A percentile compares a stretch with the other conserved stretches of the same genome.
Evolutionary conservation across 2,888 invertebrate genomes (phyloP).

Genomic region (Calameuta pallipes): DNA sequence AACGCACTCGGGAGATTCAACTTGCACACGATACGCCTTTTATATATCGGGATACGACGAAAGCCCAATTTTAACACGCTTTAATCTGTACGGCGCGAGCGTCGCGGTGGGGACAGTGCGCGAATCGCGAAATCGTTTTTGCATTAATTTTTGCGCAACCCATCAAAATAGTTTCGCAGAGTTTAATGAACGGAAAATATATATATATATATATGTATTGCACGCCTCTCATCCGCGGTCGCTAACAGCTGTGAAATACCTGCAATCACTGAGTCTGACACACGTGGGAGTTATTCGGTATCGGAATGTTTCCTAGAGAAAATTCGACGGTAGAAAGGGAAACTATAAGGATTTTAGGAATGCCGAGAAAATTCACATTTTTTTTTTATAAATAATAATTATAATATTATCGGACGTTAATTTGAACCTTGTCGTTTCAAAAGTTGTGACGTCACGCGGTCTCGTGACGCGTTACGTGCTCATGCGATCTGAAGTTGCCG

Average conservation of each 20-base stretch:
- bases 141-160: neutral
- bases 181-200: neutral
- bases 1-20: slow-evolving; percentile 11
- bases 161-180: neutral
- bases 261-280: neutral
- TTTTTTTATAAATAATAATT: neutral
- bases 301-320: neutral
- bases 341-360: neutral
- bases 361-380: neutral
- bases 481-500: neutral
- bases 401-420: neutral
- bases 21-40: neutral
- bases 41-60: neutral
- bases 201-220: too few species aligned
- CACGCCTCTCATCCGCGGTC: too few species aligned
- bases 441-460: neutral
- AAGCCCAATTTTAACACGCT: neutral
- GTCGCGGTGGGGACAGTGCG: neutral
- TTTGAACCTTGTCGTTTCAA: neutral
- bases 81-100: neutral
- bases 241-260: neutral
- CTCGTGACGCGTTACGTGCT: neutral
- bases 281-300: neutral
- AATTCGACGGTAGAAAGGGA: neutral
- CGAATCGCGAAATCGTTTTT: neutral